phyloP scores from a whole-genome alignment of 2,888 invertebrate genomes.

The Dromius quadrimaculatus region DNA sequence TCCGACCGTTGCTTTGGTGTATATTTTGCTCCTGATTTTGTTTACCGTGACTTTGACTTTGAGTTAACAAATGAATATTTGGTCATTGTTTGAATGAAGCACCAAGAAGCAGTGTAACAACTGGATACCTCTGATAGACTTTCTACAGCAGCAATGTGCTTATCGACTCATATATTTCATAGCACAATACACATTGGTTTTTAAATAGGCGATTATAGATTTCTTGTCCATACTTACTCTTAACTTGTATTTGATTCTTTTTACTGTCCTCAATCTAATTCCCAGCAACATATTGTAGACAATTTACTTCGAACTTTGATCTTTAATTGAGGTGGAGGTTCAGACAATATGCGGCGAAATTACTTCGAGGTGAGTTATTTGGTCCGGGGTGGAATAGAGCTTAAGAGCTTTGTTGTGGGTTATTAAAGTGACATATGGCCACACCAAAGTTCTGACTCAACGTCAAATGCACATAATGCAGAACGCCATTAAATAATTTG shows the following conservation, averaged over 20 bases:
- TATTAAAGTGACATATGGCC: slow-evolving; percentile 48
- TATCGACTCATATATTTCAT: slow-evolving; percentile 38
- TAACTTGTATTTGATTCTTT: too few relatives aligned
- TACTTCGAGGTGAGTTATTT: neutral
- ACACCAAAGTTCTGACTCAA: slow-evolving; percentile 35
- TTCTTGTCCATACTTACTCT: slow-evolving; percentile 29
- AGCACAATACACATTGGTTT: slow-evolving; percentile 28
- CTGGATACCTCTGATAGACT: too few relatives aligned
- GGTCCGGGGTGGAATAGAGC: neutral
- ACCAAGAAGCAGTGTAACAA: too few relatives aligned
- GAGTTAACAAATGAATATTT: too few relatives aligned
- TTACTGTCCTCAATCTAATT: too few relatives aligned
- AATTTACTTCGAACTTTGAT: too few relatives aligned
- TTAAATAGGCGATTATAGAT: slow-evolving; percentile 29
- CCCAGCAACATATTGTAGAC: too few relatives aligned
- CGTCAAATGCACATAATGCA: slow-evolving; percentile 29
- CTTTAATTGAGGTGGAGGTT: too few relatives aligned
- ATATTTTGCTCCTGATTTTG: too few relatives aligned
- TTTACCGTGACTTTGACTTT: too few relatives aligned
- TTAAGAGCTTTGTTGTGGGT: slow-evolving; percentile 45
- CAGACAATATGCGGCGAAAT: slow-evolving; percentile 17
- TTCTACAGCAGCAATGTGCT: neutral
- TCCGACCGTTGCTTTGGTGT: too few relatives aligned
- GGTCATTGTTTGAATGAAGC: too few relatives aligned
- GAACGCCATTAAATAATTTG: neutral